Evolutionary conservation across 2,888 invertebrate species (phyloP), one percentile per base, ranked within the genome.

Genomic region (Drepana falcataria): DNA sequence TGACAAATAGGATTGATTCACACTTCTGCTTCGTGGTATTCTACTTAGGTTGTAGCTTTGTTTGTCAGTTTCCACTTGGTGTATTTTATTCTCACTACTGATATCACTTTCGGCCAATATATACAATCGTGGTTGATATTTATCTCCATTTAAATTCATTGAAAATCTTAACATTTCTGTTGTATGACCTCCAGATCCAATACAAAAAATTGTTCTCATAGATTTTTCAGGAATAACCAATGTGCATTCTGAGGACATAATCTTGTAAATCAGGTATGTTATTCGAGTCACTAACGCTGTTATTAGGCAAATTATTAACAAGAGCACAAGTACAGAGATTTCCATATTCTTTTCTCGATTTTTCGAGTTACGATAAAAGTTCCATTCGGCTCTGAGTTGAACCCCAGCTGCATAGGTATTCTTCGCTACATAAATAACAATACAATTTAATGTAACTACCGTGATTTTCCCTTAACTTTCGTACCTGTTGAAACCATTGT

Each of bases 141-240:
- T 92, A 1, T 83, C 71, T n/a, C 82, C 75, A 67, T 94, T 91
- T 49, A 98, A 77, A 37, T 91, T 89, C 63, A 92, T 87, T 4
- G 95, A 80, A 48, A 99, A 89, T 60, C 94, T 92, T 52, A 98
- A 79, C 92, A 99, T 95, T 92, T 99, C 99, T n/a, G 95, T 95
- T 0, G 99, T 99, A 79, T 99, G 99, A 0, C 98, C 98, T 55
- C 97, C 98, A 63, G 95, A 95, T 47, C 95, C 95, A 57, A 95
- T 93, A 63, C 95, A 94, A 64, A 95, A 89, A 56, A 94, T 69
- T 4, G 94, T 94, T 59, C 78, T 79, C 40, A 91, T 64, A 53
- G 77, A 63, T 41, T 59, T 63, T 54, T 71, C 59, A 53, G 60
- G 51, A 62, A 63, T 69, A 52, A 60, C 60, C 49, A 87, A 55